Percentiles rank a stretch among this genome's conserved stretches.
Conservation (phyloP, 2,797 vertebrate genomes). For the Vespertilio murinus region DNA sequence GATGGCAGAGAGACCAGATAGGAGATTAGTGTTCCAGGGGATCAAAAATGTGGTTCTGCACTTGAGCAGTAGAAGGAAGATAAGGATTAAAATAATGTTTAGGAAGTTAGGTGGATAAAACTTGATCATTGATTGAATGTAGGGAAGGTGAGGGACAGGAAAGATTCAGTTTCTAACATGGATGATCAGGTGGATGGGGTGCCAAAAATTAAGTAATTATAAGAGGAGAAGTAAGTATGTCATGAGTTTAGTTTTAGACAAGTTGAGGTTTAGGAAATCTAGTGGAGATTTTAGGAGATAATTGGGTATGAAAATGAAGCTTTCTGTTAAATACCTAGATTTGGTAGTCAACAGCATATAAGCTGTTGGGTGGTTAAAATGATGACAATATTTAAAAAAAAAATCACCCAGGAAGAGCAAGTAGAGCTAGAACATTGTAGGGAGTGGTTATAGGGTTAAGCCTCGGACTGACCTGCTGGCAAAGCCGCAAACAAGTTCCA, state of each 20-base stretch:
- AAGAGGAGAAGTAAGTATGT: neutral
- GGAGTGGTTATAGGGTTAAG: too few species aligned
- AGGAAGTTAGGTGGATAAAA: neutral
- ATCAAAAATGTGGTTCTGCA: neutral
- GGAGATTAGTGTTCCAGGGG: neutral
- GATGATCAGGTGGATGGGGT: neutral
- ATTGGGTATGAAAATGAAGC: neutral
- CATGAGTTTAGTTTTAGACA: neutral
- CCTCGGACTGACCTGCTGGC: too few species aligned
- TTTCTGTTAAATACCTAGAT: constrained; percentile 28
- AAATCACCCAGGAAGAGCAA: constrained; percentile 17
- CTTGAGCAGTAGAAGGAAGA: neutral
- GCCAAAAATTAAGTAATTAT: neutral
- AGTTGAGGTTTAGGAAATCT: neutral
- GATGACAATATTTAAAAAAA: constrained; percentile 20
- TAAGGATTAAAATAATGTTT: neutral
- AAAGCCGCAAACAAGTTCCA: too few species aligned
- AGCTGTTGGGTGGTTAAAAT: neutral
- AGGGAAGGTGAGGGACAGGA: neutral
- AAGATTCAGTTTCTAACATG: neutral
- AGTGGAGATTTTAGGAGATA: neutral
- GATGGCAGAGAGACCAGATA: neutral
- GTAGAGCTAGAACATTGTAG: neutral
- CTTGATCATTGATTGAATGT: neutral
- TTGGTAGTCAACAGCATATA: neutral